These are phyloP conservation scores for Phyllotreta cruciferae DNA, from an alignment of 2,888 invertebrate genomes.

Conservation along the genomic window DNA sequence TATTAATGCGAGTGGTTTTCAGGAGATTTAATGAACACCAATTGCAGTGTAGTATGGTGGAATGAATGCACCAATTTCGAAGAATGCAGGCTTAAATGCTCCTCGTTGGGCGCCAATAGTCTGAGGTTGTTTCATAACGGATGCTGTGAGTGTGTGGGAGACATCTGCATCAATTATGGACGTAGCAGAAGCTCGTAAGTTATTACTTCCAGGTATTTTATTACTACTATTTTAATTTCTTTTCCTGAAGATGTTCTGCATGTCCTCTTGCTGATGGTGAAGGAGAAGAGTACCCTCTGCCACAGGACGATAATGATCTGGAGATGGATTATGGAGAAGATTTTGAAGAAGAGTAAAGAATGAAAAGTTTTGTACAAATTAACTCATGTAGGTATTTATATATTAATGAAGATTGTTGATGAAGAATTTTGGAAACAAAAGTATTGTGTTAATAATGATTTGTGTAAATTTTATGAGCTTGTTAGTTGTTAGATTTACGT, in stretches of 20 bases:
- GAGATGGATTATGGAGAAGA: conserved; percentile 42
- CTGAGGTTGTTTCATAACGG: conserved; percentile 95
- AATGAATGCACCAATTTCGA: conserved; percentile 87
- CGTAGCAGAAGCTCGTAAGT: conserved; percentile 81
- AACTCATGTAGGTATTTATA: conserved; percentile 25
- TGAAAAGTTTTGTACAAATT: conserved; percentile 20
- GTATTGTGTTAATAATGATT: too few species aligned
- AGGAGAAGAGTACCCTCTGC: conserved; percentile 26
- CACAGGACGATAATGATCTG: conserved; percentile 40
- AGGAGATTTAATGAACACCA: conserved; percentile 53
- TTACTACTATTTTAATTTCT: background rate
- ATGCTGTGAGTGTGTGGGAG: conserved; percentile 92
- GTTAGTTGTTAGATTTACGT: too few species aligned
- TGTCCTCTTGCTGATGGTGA: conserved; percentile 40
- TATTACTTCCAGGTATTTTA: too few species aligned
- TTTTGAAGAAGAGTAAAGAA: conserved; percentile 1
- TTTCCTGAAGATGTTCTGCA: conserved; percentile 40
- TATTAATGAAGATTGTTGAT: too few species aligned
- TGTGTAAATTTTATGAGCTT: too few species aligned
- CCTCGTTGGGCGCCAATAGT: conserved; percentile 82
- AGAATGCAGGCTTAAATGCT: conserved; percentile 85
- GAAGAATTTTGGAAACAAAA: too few species aligned
- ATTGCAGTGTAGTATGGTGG: conserved; percentile 93
- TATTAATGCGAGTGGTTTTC: background rate
- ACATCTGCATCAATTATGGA: conserved; percentile 88